Conservation (phyloP, 35 echinoderm and acorn worm species). For the Ophioderma brevispina region DNA sequence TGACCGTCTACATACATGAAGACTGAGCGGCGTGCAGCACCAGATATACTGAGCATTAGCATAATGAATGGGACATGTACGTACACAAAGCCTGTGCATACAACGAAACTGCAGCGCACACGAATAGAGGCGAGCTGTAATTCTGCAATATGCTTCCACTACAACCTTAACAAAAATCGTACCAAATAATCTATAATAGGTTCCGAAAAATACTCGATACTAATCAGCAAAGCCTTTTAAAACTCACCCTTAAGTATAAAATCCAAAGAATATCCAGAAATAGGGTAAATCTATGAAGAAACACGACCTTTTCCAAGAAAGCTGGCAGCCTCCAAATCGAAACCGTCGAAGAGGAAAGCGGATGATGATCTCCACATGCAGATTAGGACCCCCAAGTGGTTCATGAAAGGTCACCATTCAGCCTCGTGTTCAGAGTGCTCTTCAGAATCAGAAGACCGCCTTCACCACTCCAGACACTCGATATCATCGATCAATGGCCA, state of each 20-base stretch:
- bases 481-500: too few relatives aligned
- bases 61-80: slow-evolving; percentile 13
- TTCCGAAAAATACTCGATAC: background rate
- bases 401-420: background rate
- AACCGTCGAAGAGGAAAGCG: background rate
- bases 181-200: background rate
- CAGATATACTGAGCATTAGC: background rate
- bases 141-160: background rate
- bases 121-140: background rate
- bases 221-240: background rate
- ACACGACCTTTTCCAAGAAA: background rate
- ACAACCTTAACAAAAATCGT: background rate
- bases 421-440: background rate
- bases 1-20: too few relatives aligned
- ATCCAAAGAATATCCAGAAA: background rate
- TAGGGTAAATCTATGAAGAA: background rate
- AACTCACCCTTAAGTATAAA: background rate
- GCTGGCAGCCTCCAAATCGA: background rate
- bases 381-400: slow-evolving; percentile 6
- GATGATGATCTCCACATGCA: slow-evolving; percentile 9
- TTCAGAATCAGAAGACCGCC: background rate
- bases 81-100: background rate
- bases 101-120: background rate
- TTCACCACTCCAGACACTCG: too few relatives aligned
- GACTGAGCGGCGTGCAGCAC: too few relatives aligned